phyloP scores from a whole-genome alignment of 2,113 vertebrate species.

The Cariama cristata region DNA sequence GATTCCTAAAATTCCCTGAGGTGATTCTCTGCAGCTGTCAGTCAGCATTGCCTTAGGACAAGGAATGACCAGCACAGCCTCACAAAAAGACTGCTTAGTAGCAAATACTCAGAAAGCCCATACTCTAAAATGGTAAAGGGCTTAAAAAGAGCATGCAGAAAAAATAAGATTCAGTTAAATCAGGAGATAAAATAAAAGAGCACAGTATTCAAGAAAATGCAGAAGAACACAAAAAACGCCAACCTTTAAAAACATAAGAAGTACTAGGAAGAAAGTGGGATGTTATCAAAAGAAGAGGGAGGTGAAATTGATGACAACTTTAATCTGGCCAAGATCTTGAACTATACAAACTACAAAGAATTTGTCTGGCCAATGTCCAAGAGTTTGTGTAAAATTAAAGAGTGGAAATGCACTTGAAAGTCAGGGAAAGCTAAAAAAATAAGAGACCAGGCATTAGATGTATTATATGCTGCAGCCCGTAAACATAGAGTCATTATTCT shows the following conservation, averaged over 20 bases:
- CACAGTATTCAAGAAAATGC: neutral
- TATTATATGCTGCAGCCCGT: neutral
- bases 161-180: neutral
- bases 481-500: slow-evolving; percentile 34
- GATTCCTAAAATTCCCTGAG: neutral
- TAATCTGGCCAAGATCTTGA: slow-evolving; percentile 37
- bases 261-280: neutral
- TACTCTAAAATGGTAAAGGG: neutral
- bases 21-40: neutral
- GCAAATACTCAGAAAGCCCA: neutral
- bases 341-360: slow-evolving; percentile 21
- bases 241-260: neutral
- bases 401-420: slow-evolving; percentile 35
- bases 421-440: slow-evolving; percentile 1
- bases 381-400: slow-evolving; percentile 39
- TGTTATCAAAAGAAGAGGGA: slow-evolving; percentile 1
- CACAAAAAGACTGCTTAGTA: neutral
- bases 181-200: neutral
- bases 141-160: neutral
- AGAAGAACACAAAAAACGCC: neutral
- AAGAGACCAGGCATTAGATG: neutral
- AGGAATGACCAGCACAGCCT: neutral
- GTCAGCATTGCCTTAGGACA: neutral
- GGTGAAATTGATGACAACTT: slow-evolving; percentile 44
- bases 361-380: slow-evolving; percentile 33